Conservation (phyloP, 2,888 invertebrate genomes). For the Hyles lineata region DNA sequence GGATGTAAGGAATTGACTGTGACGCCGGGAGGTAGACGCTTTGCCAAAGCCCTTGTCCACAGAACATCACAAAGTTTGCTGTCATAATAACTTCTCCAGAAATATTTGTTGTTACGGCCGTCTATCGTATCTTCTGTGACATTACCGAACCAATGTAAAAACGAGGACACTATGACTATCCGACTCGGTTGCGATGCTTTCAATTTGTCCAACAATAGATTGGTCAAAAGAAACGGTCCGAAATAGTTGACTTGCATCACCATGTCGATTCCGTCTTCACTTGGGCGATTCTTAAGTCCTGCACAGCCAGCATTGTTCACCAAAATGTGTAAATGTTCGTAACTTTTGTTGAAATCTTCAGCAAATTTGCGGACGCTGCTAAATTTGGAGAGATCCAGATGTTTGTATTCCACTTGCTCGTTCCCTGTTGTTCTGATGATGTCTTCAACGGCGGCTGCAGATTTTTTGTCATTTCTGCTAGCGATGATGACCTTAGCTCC, state of each 20-base stretch:
- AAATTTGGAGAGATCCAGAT: slow-evolving; percentile 80
- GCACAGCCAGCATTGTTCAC: slow-evolving; percentile 87
- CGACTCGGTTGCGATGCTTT: slow-evolving; percentile 69
- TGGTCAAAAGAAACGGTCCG: slow-evolving; percentile 89
- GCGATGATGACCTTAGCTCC: slow-evolving; percentile 90
- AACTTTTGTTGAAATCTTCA: slow-evolving; percentile 80
- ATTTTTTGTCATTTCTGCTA: slow-evolving; percentile 89
- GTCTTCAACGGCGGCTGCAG: slow-evolving; percentile 87
- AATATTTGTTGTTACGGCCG: slow-evolving; percentile 51
- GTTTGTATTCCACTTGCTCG: slow-evolving; percentile 86
- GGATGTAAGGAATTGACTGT: slow-evolving; percentile 93
- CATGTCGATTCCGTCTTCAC: slow-evolving; percentile 86
- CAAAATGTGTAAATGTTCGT: slow-evolving; percentile 84
- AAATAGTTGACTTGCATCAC: slow-evolving; percentile 89
- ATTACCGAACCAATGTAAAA: slow-evolving; percentile 70
- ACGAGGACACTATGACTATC: slow-evolving; percentile 75
- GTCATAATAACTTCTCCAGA: slow-evolving; percentile 72
- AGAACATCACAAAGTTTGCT: slow-evolving; percentile 74
- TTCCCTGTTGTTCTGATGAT: slow-evolving; percentile 89
- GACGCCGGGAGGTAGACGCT: slow-evolving; percentile 80
- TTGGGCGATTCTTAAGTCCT: slow-evolving; percentile 61
- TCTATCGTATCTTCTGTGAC: slow-evolving; percentile 67
- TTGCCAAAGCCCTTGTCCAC: slow-evolving; percentile 72
- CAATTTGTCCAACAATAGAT: slow-evolving; percentile 83
- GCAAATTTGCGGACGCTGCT: slow-evolving; percentile 85